Conservation (phyloP, 2,113 vertebrate genomes). For the Gambusia holbrooki region DNA sequence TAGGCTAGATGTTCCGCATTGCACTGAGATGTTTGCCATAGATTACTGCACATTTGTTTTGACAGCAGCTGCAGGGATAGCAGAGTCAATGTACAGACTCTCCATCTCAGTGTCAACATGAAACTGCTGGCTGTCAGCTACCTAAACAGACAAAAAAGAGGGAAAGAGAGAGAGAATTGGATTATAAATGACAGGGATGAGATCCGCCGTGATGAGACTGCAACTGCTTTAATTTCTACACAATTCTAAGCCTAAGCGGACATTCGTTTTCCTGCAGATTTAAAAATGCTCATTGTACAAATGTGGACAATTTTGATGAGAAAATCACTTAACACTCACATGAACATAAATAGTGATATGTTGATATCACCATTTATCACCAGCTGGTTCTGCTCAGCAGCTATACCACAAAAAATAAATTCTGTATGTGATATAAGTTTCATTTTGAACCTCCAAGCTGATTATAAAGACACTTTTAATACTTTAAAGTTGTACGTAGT, state of each 20-base stretch:
- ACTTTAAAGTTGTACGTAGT: slow-evolving; percentile 15
- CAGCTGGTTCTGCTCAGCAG: slow-evolving; percentile 14
- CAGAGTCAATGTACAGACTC: slow-evolving; percentile 42
- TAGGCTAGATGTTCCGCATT: slow-evolving; percentile 5
- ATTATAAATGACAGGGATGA: slow-evolving; percentile 48
- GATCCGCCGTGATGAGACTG: slow-evolving; percentile 33
- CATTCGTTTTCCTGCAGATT: neutral
- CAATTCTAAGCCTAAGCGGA: slow-evolving; percentile 23
- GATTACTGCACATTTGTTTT: slow-evolving; percentile 36
- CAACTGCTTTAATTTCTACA: slow-evolving; percentile 37
- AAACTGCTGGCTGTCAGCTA: slow-evolving; percentile 48
- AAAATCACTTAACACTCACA: neutral
- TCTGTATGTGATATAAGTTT: neutral
- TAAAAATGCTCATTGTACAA: slow-evolving; percentile 9
- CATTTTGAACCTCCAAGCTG: neutral
- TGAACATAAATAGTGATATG: slow-evolving; percentile 19
- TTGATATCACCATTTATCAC: slow-evolving; percentile 35
- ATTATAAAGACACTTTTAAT: slow-evolving; percentile 8
- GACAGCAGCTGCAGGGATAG: slow-evolving; percentile 43
- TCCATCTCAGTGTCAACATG: slow-evolving; percentile 58
- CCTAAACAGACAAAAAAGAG: slow-evolving; percentile 31
- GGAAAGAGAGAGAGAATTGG: slow-evolving; percentile 20
- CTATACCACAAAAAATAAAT: slow-evolving; percentile 5
- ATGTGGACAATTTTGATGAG: neutral
- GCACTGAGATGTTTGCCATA: slow-evolving; percentile 31